phyloP scores from a whole-genome alignment of 2,113 vertebrate genomes.

The Chionis minor region DNA sequence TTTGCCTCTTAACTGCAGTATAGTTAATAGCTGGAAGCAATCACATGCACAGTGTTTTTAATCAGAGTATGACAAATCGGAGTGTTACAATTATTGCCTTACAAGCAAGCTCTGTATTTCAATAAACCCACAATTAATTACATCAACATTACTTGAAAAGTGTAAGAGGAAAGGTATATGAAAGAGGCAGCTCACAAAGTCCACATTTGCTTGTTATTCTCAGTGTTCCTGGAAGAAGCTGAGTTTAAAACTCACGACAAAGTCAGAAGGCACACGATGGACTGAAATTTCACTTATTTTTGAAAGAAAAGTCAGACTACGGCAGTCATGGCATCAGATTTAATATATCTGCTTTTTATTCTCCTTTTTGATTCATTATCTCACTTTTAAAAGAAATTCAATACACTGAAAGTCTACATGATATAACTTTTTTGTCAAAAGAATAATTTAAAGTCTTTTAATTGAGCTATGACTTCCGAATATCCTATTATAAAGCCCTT shows the following conservation, averaged over 20 bases:
- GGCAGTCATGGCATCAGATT: not conserved
- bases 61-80: not conserved
- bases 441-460: not conserved
- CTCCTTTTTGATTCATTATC: not conserved
- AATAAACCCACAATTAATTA: not conserved
- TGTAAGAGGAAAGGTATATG: not conserved
- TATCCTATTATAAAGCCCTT: not conserved
- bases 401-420: not conserved
- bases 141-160: not conserved
- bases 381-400: not conserved
- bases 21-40: not conserved
- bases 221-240: not conserved
- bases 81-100: not conserved
- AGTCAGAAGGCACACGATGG: not conserved
- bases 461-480: not conserved
- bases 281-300: not conserved
- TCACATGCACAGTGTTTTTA: not conserved
- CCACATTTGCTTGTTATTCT: not conserved
- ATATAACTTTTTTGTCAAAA: not conserved
- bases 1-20: not conserved
- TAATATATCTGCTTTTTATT: not conserved
- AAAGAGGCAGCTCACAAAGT: not conserved
- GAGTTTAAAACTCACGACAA: not conserved
- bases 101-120: not conserved
- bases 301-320: not conserved